Conservation (phyloP, 2,113 vertebrate genomes). For the Dipodomys ordii region DNA sequence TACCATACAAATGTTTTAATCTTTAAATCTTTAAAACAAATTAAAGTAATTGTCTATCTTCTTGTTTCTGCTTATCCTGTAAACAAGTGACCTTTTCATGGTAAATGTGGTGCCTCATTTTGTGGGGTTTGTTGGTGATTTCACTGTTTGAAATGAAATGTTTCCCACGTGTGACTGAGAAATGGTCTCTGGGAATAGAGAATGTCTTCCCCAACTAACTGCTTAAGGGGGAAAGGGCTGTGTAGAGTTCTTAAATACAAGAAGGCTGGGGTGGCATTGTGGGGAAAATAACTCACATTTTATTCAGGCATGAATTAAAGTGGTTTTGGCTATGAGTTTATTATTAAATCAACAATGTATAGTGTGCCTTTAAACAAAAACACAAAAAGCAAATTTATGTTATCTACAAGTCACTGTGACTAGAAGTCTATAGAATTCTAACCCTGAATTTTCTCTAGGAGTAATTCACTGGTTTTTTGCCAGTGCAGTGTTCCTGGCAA, state of each 20-base stretch:
- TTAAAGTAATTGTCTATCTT: neutral
- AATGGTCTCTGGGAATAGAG: too few species aligned
- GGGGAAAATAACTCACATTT: neutral
- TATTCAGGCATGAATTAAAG: neutral
- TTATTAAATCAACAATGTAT: neutral
- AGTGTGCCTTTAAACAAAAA: conserved; percentile 18
- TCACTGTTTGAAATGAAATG: conserved; percentile 17
- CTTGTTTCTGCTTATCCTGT: neutral
- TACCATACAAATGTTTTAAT: too few species aligned
- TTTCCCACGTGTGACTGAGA: neutral
- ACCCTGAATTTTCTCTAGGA: neutral
- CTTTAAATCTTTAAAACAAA: too few species aligned
- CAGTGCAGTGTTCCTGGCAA: neutral
- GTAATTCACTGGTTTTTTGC: neutral
- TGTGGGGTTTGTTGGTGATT: neutral
- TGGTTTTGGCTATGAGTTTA: neutral
- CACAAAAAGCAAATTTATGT: neutral
- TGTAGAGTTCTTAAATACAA: neutral
- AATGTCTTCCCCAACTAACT: neutral
- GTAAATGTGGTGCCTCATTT: neutral
- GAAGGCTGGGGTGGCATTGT: neutral
- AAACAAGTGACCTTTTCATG: neutral
- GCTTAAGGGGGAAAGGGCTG: too few species aligned
- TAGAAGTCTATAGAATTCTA: neutral
- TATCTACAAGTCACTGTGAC: neutral